Evolutionary conservation across 2,888 invertebrate genomes (phyloP).

Genomic region (Lapara coniferarum): DNA sequence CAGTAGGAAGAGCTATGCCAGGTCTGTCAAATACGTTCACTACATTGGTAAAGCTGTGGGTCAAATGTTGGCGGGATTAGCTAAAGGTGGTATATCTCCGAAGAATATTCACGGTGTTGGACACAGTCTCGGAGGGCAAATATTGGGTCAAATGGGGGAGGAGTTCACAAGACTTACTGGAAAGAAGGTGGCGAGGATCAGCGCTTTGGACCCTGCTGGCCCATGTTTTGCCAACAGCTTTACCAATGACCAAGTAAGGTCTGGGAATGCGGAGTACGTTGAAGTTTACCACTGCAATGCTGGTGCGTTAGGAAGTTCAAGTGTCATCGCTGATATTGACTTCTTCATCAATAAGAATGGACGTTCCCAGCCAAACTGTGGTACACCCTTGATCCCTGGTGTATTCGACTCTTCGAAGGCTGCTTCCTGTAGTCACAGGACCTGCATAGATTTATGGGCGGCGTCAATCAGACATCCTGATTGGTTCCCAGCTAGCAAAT

Average conservation of each 20-base stretch:
- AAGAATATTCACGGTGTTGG: conserved; percentile 72
- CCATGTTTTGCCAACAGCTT: conserved; percentile 72
- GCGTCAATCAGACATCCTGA: conserved; percentile 63
- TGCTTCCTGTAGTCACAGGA: conserved; percentile 70
- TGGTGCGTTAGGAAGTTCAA: conserved; percentile 77
- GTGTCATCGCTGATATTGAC: conserved; percentile 81
- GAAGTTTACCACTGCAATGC: conserved; percentile 85
- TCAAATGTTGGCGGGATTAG: conserved; percentile 55
- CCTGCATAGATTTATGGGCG: conserved; percentile 66
- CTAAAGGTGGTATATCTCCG: conserved; percentile 57
- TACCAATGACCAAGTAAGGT: conserved; percentile 74
- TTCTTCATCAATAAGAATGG: conserved; percentile 85
- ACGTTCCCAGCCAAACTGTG: conserved; percentile 81
- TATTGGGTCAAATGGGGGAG: conserved; percentile 65
- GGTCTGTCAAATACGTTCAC: conserved; percentile 69
- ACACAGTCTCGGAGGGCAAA: conserved; percentile 74
- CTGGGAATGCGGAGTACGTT: conserved; percentile 83
- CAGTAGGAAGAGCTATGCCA: conserved; percentile 65
- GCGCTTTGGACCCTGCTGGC: conserved; percentile 75
- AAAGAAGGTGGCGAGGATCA: conserved; percentile 61
- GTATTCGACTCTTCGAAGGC: conserved; percentile 68
- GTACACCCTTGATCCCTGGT: conserved; percentile 63
- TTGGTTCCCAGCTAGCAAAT: conserved; percentile 64
- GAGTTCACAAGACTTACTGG: conserved; percentile 57
- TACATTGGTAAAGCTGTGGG: conserved; percentile 71